Evolutionary conservation across 2,888 invertebrate genomes (phyloP).

Genomic region (Pherbina coryleti): DNA sequence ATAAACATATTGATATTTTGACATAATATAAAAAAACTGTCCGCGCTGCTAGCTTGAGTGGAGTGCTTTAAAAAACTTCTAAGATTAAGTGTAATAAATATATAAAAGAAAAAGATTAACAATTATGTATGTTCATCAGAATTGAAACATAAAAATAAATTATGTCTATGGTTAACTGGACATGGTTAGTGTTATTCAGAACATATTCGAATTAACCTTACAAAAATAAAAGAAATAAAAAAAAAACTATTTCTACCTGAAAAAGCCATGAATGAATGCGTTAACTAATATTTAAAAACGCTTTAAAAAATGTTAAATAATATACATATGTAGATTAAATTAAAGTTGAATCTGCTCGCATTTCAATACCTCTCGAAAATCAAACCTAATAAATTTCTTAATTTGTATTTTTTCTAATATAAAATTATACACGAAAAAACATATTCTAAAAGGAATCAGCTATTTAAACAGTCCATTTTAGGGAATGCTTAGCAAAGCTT

Average conservation of each 20-base stretch:
- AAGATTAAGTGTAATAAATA: conserved; percentile 5
- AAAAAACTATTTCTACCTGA: too few relatives aligned
- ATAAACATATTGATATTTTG: background rate
- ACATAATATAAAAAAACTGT: background rate
- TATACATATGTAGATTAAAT: background rate
- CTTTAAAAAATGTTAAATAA: too few relatives aligned
- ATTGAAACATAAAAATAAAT: too few relatives aligned
- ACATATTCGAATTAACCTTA: too few relatives aligned
- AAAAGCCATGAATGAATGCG: too few relatives aligned
- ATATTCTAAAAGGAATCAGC: too few relatives aligned
- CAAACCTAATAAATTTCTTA: background rate
- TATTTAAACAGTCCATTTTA: background rate
- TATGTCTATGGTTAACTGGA: too few relatives aligned
- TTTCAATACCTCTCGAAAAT: conserved; percentile 1
- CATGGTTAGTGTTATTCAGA: too few relatives aligned
- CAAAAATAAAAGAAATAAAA: too few relatives aligned
- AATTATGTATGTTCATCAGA: background rate
- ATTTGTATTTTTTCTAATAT: conserved; percentile 14
- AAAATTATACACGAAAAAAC: background rate
- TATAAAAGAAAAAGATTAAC: background rate
- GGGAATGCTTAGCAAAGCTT: conserved; percentile 16
- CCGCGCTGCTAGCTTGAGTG: conserved; percentile 24
- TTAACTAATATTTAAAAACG: too few relatives aligned
- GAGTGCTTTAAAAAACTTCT: background rate
- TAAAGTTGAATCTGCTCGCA: background rate